A percentile compares a stretch with the other conserved stretches of the same genome.
These are phyloP conservation scores for Ferrisia virgata DNA, from an alignment of 2,888 invertebrate genomes.

Conservation along the genomic window DNA sequence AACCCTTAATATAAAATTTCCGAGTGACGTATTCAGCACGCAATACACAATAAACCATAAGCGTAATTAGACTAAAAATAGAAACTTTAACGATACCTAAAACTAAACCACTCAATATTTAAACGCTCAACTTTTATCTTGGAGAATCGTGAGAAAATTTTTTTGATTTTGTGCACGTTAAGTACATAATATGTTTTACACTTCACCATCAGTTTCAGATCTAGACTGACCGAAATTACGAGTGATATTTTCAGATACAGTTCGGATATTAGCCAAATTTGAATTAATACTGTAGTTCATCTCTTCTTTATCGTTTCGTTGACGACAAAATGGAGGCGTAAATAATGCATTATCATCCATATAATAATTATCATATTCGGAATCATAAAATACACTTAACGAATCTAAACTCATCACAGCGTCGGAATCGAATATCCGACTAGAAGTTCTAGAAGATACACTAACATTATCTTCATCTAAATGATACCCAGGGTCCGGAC, in stretches of 20 bases:
- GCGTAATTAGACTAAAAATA: conserved; percentile 9
- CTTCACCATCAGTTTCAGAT: conserved; percentile 66
- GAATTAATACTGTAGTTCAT: conserved; percentile 32
- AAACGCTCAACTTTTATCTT: background rate
- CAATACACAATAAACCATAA: background rate
- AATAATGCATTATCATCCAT: conserved; percentile 39
- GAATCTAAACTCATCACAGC: conserved; percentile 75
- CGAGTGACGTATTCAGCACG: background rate
- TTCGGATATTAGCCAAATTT: conserved; percentile 70
- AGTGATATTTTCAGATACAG: conserved; percentile 73
- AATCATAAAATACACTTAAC: conserved; percentile 78
- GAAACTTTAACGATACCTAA: background rate
- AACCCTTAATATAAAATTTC: background rate
- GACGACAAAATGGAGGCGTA: conserved; percentile 44
- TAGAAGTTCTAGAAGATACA: conserved; percentile 79
- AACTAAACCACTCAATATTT: background rate
- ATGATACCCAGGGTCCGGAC: conserved; percentile 50
- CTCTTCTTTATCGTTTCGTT: conserved; percentile 44
- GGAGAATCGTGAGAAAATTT: background rate
- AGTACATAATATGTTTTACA: conserved; percentile 53
- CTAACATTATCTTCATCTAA: conserved; percentile 67
- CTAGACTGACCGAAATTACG: conserved; percentile 71
- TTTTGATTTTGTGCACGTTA: background rate
- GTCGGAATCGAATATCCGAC: conserved; percentile 74
- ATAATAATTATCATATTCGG: conserved; percentile 64